Percentiles rank a stretch among this genome's conserved stretches.
These are phyloP conservation scores for Nerophis lumbriciformis DNA, from an alignment of 2,113 vertebrate species.

Conservation along the genomic window DNA sequence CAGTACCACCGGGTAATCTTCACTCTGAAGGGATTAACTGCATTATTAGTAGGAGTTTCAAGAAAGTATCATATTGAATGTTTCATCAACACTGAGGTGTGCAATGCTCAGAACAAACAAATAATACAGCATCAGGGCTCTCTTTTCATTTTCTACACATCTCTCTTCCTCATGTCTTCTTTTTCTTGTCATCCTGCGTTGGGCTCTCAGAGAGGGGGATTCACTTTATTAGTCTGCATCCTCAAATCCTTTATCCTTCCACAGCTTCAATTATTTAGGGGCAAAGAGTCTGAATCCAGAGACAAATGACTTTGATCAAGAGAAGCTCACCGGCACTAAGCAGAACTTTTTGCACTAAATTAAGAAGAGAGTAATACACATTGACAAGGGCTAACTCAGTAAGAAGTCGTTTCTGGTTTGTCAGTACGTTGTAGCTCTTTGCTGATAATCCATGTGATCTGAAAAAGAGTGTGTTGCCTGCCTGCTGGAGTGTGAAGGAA, in stretches of 20 bases:
- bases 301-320: slow-evolving; percentile 68
- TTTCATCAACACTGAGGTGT: slow-evolving; percentile 40
- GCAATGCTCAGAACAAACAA: slow-evolving; percentile 25
- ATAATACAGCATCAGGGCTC: slow-evolving; percentile 26
- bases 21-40: neutral
- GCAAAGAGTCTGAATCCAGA: slow-evolving; percentile 59
- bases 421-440: neutral
- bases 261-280: slow-evolving; percentile 67
- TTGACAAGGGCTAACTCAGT: slow-evolving; percentile 32
- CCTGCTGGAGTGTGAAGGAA: too few relatives aligned
- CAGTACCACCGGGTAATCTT: neutral
- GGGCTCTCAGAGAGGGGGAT: slow-evolving; percentile 14
- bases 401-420: slow-evolving; percentile 39
- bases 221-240: slow-evolving; percentile 43
- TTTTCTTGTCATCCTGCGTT: slow-evolving; percentile 3
- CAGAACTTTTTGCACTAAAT: slow-evolving; percentile 55
- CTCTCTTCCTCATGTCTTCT: slow-evolving; percentile 8
- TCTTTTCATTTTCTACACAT: slow-evolving; percentile 21
- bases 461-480: too few relatives aligned
- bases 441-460: slow-evolving; percentile 13
- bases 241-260: slow-evolving; percentile 58
- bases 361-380: slow-evolving; percentile 44
- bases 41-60: slow-evolving; percentile 3
- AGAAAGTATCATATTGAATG: slow-evolving; percentile 36
- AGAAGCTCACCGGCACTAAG: slow-evolving; percentile 49